Base-by-base conservation (phyloP, 1,140 invertebrate species). In the Diploscapter pachys region DNA sequence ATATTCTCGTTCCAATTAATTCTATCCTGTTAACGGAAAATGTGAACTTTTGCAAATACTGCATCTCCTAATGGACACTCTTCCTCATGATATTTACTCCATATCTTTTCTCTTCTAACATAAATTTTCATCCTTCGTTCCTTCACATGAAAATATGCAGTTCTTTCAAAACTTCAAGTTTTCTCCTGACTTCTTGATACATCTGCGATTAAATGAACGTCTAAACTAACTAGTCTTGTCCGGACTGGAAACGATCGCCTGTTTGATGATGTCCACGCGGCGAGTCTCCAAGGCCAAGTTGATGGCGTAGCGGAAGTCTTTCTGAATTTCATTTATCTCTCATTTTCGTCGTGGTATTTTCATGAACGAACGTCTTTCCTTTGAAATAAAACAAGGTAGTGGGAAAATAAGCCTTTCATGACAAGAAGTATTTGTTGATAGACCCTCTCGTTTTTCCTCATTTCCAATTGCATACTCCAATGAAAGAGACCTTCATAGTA, bases 211-310 rank as follows among this genome's bases (percentile, higher is more conserved):
- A 9, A 11, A 11, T 59, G 9, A 68, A 1, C 31, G 31, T 1
- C 31, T 31, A 68, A 31, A 54, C 69, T 50, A 31, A 72, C 71
- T 63, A 9, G 81, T 69, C 62, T 70, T 75, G 55, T 84, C 82
- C 6, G 78, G 68, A 11, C 73, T 57, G 8, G 73, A 72, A 13
- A 83, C 79, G 49, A 83, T 79, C 9, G 82, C 81, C 4, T 53
- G 59, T 52, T 83, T 72, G 54, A 83, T 80, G 80, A 85, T 83
- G 56, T 83, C 83, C n/a, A 83, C 57, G 48, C 83, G 71, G 53
- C 74, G 67, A n/a, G 82, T 85, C 31, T 83, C 82, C 8, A 83
- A 71, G 49, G 78, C 81, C 8, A 83, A 64, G 2, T 80, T 81
- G 61, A 83, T 81, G n/a, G 85, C 82, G 56, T 75, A 80, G 55